Percentiles rank a stretch among this genome's conserved stretches.
phyloP scores from a whole-genome alignment of 2,113 vertebrate genomes.

The Oryzias melastigma region DNA sequence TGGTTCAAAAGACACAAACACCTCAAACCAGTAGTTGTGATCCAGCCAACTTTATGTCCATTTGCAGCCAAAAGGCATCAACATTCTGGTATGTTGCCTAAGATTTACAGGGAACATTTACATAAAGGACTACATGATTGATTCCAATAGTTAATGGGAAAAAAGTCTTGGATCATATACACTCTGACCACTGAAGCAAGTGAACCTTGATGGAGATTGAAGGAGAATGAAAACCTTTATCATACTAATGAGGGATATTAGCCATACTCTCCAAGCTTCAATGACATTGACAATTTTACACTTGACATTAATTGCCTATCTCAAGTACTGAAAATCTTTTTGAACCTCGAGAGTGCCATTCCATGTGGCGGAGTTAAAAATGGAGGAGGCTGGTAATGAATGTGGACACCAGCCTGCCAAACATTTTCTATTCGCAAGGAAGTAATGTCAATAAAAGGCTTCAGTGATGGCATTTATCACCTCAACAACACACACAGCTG shows the following conservation, averaged over 20 bases:
- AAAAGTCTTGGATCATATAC: constrained; percentile 35
- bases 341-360: constrained; percentile 63
- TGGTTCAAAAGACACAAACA: no score
- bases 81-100: constrained; percentile 6
- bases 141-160: constrained; percentile 35
- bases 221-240: constrained; percentile 66
- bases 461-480: constrained; percentile 28
- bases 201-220: constrained; percentile 58
- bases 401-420: constrained; percentile 45
- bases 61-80: neutral
- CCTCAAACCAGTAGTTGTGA: neutral
- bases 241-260: constrained; percentile 71
- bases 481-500: constrained; percentile 3
- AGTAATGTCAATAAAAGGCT: constrained; percentile 53
- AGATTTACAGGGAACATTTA: constrained; percentile 22
- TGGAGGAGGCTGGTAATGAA: constrained; percentile 62
- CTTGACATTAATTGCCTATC: constrained; percentile 76
- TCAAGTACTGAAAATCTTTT: constrained; percentile 60
- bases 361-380: constrained; percentile 58
- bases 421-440: constrained; percentile 62
- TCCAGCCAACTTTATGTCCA: neutral
- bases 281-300: constrained; percentile 71
- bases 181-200: constrained; percentile 38
- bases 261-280: constrained; percentile 62
- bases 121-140: constrained; percentile 13